These are phyloP conservation scores for Pycnonotus jocosus DNA, from an alignment of 2,113 vertebrate genomes.

Conservation along the genomic window DNA sequence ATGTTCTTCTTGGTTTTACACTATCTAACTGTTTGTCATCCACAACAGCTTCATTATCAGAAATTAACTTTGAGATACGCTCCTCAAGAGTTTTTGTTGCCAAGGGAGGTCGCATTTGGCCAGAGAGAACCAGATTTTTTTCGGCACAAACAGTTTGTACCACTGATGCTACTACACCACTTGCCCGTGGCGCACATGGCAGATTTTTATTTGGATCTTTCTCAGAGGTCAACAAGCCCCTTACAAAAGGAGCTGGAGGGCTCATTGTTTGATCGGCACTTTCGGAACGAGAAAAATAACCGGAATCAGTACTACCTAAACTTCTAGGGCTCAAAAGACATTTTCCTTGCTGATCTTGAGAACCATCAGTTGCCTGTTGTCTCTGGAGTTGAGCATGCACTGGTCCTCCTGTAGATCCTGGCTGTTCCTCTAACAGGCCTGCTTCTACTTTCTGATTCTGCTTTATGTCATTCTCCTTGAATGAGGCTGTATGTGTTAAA, in stretches of 20 bases:
- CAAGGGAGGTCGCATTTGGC: slow-evolving; percentile 88
- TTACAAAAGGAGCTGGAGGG: slow-evolving; percentile 86
- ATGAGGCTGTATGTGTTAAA: slow-evolving; percentile 68
- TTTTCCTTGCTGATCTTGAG: slow-evolving; percentile 90
- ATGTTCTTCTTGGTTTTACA: slow-evolving; percentile 96
- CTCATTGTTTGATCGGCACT: slow-evolving; percentile 94
- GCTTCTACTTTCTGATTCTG: slow-evolving; percentile 70
- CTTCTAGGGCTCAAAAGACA: slow-evolving; percentile 92
- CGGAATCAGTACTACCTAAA: slow-evolving; percentile 95
- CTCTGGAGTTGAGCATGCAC: slow-evolving; percentile 90
- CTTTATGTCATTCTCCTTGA: slow-evolving; percentile 79
- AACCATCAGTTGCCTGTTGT: slow-evolving; percentile 92
- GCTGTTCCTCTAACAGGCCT: slow-evolving; percentile 78
- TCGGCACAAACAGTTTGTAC: slow-evolving; percentile 76
- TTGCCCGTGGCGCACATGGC: slow-evolving; percentile 43
- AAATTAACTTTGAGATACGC: slow-evolving; percentile 95
- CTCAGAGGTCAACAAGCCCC: slow-evolving; percentile 79
- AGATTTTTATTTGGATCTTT: slow-evolving; percentile 77
- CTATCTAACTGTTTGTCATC: slow-evolving; percentile 97
- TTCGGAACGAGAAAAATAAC: slow-evolving; percentile 97
- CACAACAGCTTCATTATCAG: slow-evolving; percentile 95
- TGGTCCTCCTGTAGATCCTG: slow-evolving; percentile 66
- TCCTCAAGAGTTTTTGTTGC: slow-evolving; percentile 94
- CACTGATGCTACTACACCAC: slow-evolving; percentile 69
- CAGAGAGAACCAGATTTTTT: slow-evolving; percentile 68